Conservation (phyloP, 2,888 invertebrate species). For the Nebria brevicollis region DNA sequence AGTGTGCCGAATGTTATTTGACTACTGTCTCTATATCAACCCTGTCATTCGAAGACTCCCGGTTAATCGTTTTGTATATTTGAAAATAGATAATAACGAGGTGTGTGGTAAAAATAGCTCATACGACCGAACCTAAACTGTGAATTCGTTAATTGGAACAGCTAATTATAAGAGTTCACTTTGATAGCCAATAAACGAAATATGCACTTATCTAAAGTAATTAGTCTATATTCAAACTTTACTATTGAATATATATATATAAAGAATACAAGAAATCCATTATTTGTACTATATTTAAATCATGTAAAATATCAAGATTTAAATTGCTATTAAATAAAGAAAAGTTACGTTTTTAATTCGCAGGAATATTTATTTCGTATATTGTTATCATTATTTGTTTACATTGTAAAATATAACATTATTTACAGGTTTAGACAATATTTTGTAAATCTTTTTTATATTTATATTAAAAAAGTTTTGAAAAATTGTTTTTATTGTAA, state of each 20-base stretch:
- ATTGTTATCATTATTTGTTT: too few relatives aligned
- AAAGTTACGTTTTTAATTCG: too few relatives aligned
- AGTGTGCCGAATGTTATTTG: background rate
- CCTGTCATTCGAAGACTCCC: slow-evolving; percentile 12
- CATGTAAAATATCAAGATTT: too few relatives aligned
- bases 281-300: too few relatives aligned
- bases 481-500: too few relatives aligned
- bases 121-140: slow-evolving; percentile 30
- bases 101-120: slow-evolving; percentile 40
- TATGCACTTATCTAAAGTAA: background rate
- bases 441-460: too few relatives aligned
- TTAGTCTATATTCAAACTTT: background rate
- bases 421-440: too few relatives aligned
- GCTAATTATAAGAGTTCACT: slow-evolving; percentile 31
- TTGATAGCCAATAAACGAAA: background rate
- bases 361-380: too few relatives aligned
- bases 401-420: too few relatives aligned
- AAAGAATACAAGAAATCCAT: too few relatives aligned
- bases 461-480: too few relatives aligned
- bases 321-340: too few relatives aligned
- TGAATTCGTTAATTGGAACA: slow-evolving; percentile 23
- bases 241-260: background rate
- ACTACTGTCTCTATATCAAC: background rate
- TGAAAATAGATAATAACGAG: slow-evolving; percentile 33
- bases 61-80: slow-evolving; percentile 16